Evolutionary conservation across 2,888 invertebrate species (phyloP), one percentile per base, ranked within the genome.

Genomic region (Eremobia ochroleuca): DNA sequence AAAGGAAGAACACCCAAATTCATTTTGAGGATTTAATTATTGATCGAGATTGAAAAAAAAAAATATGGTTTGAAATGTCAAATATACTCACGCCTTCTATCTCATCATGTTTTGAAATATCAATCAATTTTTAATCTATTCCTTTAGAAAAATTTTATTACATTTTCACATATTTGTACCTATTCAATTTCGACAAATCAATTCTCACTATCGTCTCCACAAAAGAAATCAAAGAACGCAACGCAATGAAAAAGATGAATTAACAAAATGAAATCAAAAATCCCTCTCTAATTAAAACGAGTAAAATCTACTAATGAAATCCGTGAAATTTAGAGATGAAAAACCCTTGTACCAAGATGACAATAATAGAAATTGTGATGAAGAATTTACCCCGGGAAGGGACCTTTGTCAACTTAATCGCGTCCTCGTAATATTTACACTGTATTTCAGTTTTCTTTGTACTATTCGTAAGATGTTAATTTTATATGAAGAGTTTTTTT

Each of bases 321-420:
- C 85, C 43, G 18, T 64, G 4, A 37, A 64, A 40, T 46, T 67
- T 28, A 21, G 65, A 77, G 75, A 84, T 61, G 66, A 67, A 82
- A 87, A 69, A 72, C 59, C 72, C 31, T 46, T 52, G 69, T 77
- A 77, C 71, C 59, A 49, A 65, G 52, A 40, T 65, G 46, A 79
- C 70, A 86, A 75, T 86, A 83, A 83, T 74, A 75, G 67, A 76
- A 86, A 79, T 72, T 79, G 58, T 81, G 75, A 88, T 86, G 87
- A 86, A 69, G 76, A 84, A 76, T 83, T 83, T 81, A 76, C 81
- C 77, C 64, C 66, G 49, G 74, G 43, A 52, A 73, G 18, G 49
- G 58, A 49, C 69, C 72, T 82, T 87, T 87, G 78, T 82, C 67
- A 80, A 75, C 59, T 65, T 81, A 84, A 87, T 87, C 65, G 73